Base-by-base conservation (phyloP, 2,797 vertebrate species). In the Cyclopterus lumpus region DNA sequence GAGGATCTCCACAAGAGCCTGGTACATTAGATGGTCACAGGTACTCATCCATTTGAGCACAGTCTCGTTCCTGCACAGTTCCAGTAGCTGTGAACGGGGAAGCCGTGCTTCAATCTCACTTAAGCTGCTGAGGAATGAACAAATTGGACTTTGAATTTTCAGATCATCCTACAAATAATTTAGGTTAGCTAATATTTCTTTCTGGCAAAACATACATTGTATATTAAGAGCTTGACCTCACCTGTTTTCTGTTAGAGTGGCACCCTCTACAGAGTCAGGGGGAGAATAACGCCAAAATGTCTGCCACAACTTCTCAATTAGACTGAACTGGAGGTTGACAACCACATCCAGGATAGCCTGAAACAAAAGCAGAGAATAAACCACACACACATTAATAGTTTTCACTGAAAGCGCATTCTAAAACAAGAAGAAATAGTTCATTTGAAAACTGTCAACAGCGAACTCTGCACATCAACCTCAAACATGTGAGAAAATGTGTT, bases 1-100 rank as follows among this genome's bases (percentile, higher is more conserved):
- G 77, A 99, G 97, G 80, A 98, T 97, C 92, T 99, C 98, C 88
- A 99, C 97, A 73, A 99, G 95, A 10, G 97, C 95, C 93, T 99
- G 98, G 94, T 99, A 99, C 93, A 99, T 94, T 89, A 99, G 95
- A 88, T 99, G 97, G 91, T 99, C 98, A 3, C 98, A 99, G 93
- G 93, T 95, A 83, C 96, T 96, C 98, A 99, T 99, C 98, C 98
- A 99, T 76, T 96, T 96, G 71, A 98, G 95, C 61, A 99, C 94
- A 1, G 95, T 94, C 76, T 98, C 96, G 0, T 95, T 96, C 73
- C 96, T 95, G 91, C 98, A 99, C 81, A 99, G 93, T 49, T 91
- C 85, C 79, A 98, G 80, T 64, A 99, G 95, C 81, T 95, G 96
- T 38, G 95, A 93, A 59, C 94, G 95, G 0, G 97, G 96, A 77